Base-by-base conservation (phyloP, 2,113 vertebrate genomes). In the Spea bombifrons region DNA sequence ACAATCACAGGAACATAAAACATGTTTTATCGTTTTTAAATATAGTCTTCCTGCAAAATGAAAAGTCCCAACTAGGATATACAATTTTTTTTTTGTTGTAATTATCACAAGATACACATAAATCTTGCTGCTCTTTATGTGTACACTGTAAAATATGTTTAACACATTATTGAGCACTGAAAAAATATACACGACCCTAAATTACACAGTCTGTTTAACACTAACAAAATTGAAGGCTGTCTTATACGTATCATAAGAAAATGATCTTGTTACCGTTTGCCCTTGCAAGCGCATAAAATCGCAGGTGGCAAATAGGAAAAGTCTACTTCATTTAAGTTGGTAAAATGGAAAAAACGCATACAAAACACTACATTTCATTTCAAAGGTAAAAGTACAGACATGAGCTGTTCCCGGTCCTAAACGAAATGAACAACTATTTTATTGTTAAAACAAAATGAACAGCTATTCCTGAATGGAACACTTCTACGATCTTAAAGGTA, bases 391-490 rank as follows among this genome's bases (percentile, higher is more conserved):
- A 68, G 71, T 45, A 74, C 78, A 80, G 78, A 74, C 78, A 68
- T 80, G 78, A 67, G 52, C 64, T 80, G 65, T 80, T 80, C 78
- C 78, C 53, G 49, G 65, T 46, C 45, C 64, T 74, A 80, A 80
- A 80, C 74, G 66, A 80, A 68, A 59, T 8, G 71, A 74, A 80
- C 78, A 80, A 80, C 71, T 74, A 57, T 55, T 80, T 80, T 80
- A 80, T 74, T 74, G 78, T 80, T 67, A 65, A 66, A 57, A 73
- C 61, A 77, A 68, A 7, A 10, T 17, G 48, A 73, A 53, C n/a
- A 7, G 50, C 52, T 64, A 73, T 73, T 66, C 71, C 71, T 46
- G 72, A 68, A 74, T 74, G 78, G 78, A 80, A 74, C 78, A 74
- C 78, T 66, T 73, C 71, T 61, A 53, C 46, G 78, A 80, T 80